These are phyloP conservation scores for Ciconia stormi DNA, from an alignment of 2,113 vertebrate genomes.

Conservation along the genomic window DNA sequence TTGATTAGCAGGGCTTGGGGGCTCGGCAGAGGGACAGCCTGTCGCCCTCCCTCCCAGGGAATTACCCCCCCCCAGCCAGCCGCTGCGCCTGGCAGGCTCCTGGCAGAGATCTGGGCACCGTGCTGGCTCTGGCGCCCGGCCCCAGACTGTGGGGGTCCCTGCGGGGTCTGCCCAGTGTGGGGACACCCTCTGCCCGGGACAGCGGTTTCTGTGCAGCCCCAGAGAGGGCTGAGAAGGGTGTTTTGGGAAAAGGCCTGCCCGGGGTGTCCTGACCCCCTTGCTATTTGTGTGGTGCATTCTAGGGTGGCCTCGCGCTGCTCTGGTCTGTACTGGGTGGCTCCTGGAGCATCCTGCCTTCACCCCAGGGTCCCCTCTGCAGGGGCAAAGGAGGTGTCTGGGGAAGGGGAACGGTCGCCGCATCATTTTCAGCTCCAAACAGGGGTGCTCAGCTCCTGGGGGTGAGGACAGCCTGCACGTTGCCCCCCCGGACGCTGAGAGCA, in stretches of 20 bases:
- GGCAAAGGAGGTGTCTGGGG: background rate
- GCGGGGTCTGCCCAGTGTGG: rapidly evolving
- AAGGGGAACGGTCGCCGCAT: rapidly evolving
- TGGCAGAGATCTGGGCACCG: background rate
- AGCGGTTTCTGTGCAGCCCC: background rate
- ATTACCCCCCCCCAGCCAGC: background rate
- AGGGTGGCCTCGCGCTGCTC: background rate
- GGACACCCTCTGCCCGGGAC: background rate
- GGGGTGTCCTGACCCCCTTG: background rate
- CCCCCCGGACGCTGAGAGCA: background rate
- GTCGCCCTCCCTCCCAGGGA: background rate
- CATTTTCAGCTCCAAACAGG: background rate
- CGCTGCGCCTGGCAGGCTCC: rapidly evolving
- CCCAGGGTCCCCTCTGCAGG: too few species aligned
- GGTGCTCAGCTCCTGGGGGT: background rate
- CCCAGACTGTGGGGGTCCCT: background rate
- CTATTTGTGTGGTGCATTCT: background rate
- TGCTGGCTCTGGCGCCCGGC: background rate
- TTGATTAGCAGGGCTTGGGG: background rate
- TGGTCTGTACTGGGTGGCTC: background rate
- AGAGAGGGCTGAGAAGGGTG: background rate
- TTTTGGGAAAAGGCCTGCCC: background rate
- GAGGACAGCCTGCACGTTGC: background rate
- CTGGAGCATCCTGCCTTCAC: background rate
- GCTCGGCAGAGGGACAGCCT: background rate